Conservation (phyloP, 2,888 invertebrate genomes). For the Drosophila paracracens region DNA sequence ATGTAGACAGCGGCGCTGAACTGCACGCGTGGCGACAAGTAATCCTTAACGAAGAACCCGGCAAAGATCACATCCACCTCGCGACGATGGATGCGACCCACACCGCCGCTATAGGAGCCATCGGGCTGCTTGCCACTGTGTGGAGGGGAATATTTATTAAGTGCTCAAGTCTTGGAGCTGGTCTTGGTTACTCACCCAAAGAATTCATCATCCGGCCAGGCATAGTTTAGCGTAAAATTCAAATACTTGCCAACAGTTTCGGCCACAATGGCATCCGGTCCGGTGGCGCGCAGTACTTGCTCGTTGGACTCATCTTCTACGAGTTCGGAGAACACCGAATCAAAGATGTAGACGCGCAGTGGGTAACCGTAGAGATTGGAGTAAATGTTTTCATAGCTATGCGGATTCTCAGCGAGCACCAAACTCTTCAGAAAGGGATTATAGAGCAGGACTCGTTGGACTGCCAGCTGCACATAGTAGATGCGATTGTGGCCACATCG, state of each 20-base stretch:
- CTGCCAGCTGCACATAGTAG: constrained; percentile 62
- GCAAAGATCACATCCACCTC: constrained; percentile 83
- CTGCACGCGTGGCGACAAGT: constrained; percentile 81
- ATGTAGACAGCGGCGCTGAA: constrained; percentile 83
- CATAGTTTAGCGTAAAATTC: constrained; percentile 76
- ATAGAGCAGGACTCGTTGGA: constrained; percentile 58
- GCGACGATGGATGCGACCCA: constrained; percentile 81
- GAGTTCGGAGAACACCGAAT: constrained; percentile 79
- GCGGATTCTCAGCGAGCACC: constrained; percentile 28
- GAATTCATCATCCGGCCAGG: constrained; percentile 76
- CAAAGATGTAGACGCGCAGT: constrained; percentile 81
- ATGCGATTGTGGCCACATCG: constrained; percentile 67
- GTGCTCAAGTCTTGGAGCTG: not conserved
- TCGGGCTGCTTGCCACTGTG: constrained; percentile 81
- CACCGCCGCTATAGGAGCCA: constrained; percentile 83
- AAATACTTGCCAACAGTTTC: constrained; percentile 72
- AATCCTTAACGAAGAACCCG: constrained; percentile 85
- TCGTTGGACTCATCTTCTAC: constrained; percentile 48
- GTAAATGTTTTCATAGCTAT: constrained; percentile 46
- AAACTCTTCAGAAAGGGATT: constrained; percentile 72
- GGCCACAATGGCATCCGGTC: constrained; percentile 81
- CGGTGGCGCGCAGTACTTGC: constrained; percentile 54
- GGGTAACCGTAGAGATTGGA: constrained; percentile 81
- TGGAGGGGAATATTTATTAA: not conserved
- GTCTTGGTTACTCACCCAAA: constrained; percentile 77